Percentiles rank a stretch among this genome's conserved stretches.
These are phyloP conservation scores for Lasioglossum zephyrum DNA, from an alignment of 2,888 invertebrate genomes.

Conservation along the genomic window DNA sequence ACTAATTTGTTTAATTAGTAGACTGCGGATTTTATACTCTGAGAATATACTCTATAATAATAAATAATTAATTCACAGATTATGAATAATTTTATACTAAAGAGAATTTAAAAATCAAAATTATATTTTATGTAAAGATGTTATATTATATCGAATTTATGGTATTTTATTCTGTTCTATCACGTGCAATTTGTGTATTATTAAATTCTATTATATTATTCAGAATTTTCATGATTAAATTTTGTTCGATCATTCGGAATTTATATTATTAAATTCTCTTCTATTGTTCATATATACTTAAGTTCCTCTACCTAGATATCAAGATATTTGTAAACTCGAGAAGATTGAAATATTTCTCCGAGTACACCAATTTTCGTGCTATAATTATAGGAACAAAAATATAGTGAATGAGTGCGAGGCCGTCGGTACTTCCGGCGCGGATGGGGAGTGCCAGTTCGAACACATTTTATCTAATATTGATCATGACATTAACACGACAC, in stretches of 20 bases:
- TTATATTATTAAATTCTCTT: no score
- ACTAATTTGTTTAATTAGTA: neutral
- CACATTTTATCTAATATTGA: slow-evolving; percentile 32
- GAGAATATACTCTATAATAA: no score
- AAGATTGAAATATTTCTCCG: neutral
- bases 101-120: no score
- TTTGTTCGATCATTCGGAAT: neutral
- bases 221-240: neutral
- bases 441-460: slow-evolving; percentile 15
- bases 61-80: no score
- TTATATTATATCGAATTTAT: no score
- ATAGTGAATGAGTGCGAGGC: neutral
- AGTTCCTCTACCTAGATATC: neutral
- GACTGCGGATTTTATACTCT: neutral
- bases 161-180: neutral
- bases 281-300: neutral
- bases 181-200: neutral
- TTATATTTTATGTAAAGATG: no score
- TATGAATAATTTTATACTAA: no score
- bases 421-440: neutral
- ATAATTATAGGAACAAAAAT: neutral
- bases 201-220: neutral
- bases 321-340: neutral
- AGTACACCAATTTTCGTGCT: neutral
- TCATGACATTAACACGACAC: slow-evolving; percentile 28